Base-by-base conservation (phyloP, 1,140 invertebrate species). In the Ips nitidus region DNA sequence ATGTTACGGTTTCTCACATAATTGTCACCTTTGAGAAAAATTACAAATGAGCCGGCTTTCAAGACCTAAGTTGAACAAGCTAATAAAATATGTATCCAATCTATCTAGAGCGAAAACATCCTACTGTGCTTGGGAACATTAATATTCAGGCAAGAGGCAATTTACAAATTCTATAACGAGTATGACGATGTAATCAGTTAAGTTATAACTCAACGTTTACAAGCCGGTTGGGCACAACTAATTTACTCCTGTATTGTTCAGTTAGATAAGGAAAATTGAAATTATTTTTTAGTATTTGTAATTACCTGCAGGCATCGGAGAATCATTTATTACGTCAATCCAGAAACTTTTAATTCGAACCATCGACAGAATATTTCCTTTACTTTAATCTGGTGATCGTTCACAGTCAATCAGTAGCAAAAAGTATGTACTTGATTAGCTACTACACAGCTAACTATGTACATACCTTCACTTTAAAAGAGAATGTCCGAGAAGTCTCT, bases 91-190 rank as follows among this genome's bases (percentile, higher is more conserved):
- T 57, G 55, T 57, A 57, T 57, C 55, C 55, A 57, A 57, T 57
- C 59, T 55, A 64, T 64, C 50, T 64, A 55, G 62, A 65, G 62
- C 52, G 52, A 65, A 65, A 56, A 55, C 62, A 55, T 65, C 62
- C 62, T 65, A 65, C 62, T 65, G 62, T 65, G 62, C 62, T 55
- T 39, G 41, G 47, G 41, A 65, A 65, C 62, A 65, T 65, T 65
- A 65, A 65, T 65, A 65, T 65, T 65, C 62, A 65, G 62, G 42
- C 62, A 37, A 65, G 45, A 50, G 43, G 62, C 52, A 65, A 65
- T 65, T 65, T 65, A 65, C 62, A 65, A 65, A 65, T 55, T 65
- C 52, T 65, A 56, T 52, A 61, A 65, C 52, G 62, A 65, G 56
- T 65, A 56, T 65, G 62, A 52, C 62, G 62, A 65, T 65, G 62